Conservation (phyloP, 2,797 vertebrate species). For the Crax fasciolata region DNA sequence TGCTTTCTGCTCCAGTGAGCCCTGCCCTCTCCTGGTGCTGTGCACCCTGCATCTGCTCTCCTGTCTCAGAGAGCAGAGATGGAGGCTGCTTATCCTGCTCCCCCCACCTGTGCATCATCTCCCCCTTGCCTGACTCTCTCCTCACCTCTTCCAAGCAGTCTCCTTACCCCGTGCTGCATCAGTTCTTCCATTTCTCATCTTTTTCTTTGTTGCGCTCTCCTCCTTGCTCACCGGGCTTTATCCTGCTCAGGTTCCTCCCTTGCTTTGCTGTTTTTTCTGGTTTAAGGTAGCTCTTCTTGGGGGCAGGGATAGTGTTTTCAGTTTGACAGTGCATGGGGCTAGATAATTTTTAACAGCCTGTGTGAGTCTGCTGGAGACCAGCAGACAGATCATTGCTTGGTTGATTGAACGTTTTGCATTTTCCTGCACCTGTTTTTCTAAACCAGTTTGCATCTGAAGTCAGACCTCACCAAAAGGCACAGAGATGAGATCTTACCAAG, state of each 20-base stretch:
- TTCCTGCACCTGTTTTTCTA: slow-evolving; percentile 50
- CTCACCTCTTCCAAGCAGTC: not conserved
- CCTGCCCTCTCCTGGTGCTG: not conserved
- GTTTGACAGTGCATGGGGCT: not conserved
- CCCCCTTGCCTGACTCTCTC: not conserved
- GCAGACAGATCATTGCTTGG: slow-evolving; percentile 33
- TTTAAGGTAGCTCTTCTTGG: not conserved
- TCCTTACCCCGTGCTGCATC: not conserved
- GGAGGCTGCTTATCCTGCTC: not conserved
- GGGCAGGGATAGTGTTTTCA: slow-evolving; percentile 35
- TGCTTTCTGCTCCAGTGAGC: slow-evolving; percentile 9
- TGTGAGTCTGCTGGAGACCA: not conserved
- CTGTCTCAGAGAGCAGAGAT: not conserved
- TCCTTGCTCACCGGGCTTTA: not conserved
- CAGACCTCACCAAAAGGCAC: not conserved
- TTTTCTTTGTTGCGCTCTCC: not conserved
- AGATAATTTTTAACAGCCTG: not conserved
- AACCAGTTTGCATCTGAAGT: not conserved
- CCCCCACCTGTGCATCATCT: not conserved
- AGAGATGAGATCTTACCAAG: not conserved
- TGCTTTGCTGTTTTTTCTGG: not conserved
- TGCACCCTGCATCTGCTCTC: not conserved
- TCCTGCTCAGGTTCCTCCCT: not conserved
- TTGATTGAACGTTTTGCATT: slow-evolving; percentile 57
- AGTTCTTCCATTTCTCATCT: accelerated